Conservation (phyloP, 2,797 vertebrate species). For the Hozukius guyotensis region DNA sequence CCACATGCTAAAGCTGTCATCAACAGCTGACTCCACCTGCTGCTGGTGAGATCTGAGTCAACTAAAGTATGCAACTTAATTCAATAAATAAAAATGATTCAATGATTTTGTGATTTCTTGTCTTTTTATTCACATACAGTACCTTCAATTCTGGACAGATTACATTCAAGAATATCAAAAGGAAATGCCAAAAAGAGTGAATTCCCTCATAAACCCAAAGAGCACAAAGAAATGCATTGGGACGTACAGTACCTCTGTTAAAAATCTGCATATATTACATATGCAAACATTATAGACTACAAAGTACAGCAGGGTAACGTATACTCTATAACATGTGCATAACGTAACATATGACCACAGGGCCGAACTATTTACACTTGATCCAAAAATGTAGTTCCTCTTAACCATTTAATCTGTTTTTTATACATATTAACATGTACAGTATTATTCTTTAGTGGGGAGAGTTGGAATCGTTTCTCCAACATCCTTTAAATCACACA, state of each 20-base stretch:
- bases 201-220: conserved; percentile 49
- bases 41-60: not conserved
- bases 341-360: conserved; percentile 57
- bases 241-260: conserved; percentile 64
- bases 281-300: conserved; percentile 73
- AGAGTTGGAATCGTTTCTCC: conserved; percentile 41
- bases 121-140: conserved; percentile 74
- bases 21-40: conserved; percentile 67
- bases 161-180: conserved; percentile 81
- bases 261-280: conserved; percentile 64
- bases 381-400: conserved; percentile 51
- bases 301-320: conserved; percentile 50
- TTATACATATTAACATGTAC: conserved; percentile 76
- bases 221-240: conserved; percentile 58
- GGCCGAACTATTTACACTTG: conserved; percentile 74
- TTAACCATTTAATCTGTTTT: conserved; percentile 39
- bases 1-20: conserved; percentile 35
- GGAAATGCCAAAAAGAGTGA: conserved; percentile 54
- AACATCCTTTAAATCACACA: conserved; percentile 38
- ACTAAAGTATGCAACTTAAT: not conserved
- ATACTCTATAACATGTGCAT: conserved; percentile 65
- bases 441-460: conserved; percentile 52
- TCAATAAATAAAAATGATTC: not conserved
- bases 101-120: conserved; percentile 5
- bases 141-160: conserved; percentile 71